Evolutionary conservation across 1,140 invertebrate genomes (phyloP), one percentile per base, ranked within the genome.

Genomic region (Polypedilum pembai): DNA sequence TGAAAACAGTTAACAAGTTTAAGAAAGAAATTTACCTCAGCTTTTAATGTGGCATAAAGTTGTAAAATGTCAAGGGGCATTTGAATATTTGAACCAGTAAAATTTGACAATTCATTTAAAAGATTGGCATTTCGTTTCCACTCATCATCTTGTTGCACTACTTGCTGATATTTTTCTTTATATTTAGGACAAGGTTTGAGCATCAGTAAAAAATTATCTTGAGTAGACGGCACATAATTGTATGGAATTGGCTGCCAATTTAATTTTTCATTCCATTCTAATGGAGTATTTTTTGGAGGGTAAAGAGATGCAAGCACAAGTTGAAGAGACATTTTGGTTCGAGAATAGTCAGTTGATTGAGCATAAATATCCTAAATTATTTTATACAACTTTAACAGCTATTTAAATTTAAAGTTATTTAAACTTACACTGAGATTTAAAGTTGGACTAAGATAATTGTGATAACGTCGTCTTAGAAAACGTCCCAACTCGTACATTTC

Each of bases 161-260:
- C 82, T 73, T 81, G 79, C 8, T 86, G 77, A 8, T 86, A 77
- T 65, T 87, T 85, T 74, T 86, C 83, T 69, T 84, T 80, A 78
- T 89, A 89, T 73, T 84, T 80, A 0, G 88, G 84, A 77, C 89
- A 90, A 0, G 83, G 79, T 40, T 82, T 85, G 66, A 86, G 80
- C 1, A 87, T 86, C 33, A 87, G 79, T 7, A 89, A 78, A 7
- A 89, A 78, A 87, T 84, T 87, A 80, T 92, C 90, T 77, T 88
- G 80, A 20, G 85, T 79, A 45, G 86, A 78, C 7, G 84, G 83
- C 79, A 88, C 83, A 20, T 89, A 88, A 78, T 88, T 86, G 15
- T 93, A 84, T 10, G 89, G 88, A 76, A 93, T 87, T 8, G 92
- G 92, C 78, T 92, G 90, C 92, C 92, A 94, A 75, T 84, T 79